Conservation (phyloP, 1,140 invertebrate genomes). For the Drosophila pallidifrons region DNA sequence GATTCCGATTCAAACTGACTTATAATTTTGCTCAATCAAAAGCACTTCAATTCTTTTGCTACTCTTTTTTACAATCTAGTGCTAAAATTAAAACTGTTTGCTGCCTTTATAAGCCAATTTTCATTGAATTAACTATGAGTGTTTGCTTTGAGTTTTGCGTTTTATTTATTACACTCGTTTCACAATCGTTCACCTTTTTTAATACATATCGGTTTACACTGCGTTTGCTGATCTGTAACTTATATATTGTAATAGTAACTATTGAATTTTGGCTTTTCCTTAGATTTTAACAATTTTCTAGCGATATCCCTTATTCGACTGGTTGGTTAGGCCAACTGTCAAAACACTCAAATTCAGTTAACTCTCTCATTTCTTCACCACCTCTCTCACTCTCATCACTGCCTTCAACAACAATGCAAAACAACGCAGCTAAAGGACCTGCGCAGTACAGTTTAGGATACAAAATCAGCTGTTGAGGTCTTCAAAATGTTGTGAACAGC, state of each 20-base stretch:
- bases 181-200: conserved; percentile 37
- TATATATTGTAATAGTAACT: conserved; percentile 21
- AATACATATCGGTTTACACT: conserved; percentile 18
- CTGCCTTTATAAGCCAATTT: neutral
- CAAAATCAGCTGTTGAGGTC: conserved; percentile 28
- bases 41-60: neutral
- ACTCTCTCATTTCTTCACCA: neutral
- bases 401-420: neutral
- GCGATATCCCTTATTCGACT: conserved; percentile 35
- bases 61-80: neutral
- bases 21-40: neutral
- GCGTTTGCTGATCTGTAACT: neutral
- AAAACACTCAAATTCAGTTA: conserved; percentile 32
- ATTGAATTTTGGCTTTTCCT: conserved; percentile 22
- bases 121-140: neutral
- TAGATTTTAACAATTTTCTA: conserved; percentile 22
- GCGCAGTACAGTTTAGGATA: conserved; percentile 30
- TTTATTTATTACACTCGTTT: conserved; percentile 7
- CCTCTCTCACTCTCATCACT: neutral
- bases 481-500: conserved; percentile 8
- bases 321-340: conserved; percentile 50
- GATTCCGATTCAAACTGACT: neutral
- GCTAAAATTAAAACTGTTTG: neutral
- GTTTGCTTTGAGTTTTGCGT: neutral
- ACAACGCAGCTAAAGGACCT: conserved; percentile 43